Evolutionary conservation across 1,140 invertebrate species (phyloP), one percentile per base, ranked within the genome.

Genomic region (Vanessa tameamea): DNA sequence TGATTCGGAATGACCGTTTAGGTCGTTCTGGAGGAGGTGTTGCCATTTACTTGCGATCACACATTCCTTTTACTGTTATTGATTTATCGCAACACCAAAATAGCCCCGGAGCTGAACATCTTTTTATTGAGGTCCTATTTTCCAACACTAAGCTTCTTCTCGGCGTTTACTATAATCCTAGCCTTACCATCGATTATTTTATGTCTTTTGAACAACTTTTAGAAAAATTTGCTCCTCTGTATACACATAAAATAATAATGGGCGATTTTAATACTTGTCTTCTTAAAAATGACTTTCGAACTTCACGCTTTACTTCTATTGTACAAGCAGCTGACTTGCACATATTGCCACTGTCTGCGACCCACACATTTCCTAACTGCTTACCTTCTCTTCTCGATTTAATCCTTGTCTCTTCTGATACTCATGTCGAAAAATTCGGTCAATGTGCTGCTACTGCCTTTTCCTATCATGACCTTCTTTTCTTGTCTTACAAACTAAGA

Each of bases 371-470:
- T 43, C 63, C 63, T n/a, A 16, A 47, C 47, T 64, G 13, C 47
- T 12, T 47, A 15, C 63, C 63, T 64, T 37, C 63, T 16, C 63
- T 64, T n/a, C 43, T 64, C 1, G 26, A 64, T 64, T 12, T 43
- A n/a, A 64, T 64, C 31, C 14, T 64, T 16, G 63, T 43, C 13
- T 37, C 63, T 15, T 64, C 63, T 8, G 9, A 43, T 14, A 37
- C 43, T 14, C 63, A 43, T 43, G 43, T 64, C 47, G 63, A 64
- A 64, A 64, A 64, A 64, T 37, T 43, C 47, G 63, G 63, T 64
- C 63, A 64, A 43, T 64, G 3, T 43, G 31, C 13, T 43, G 31
- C 63, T 3, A 15, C 14, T 37, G 31, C 31, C 43, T 64, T 64
- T 16, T 64, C 26, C 15, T 64, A 64, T 31, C 63, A 64, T 15